A percentile compares a stretch with the other conserved stretches of the same genome.
Evolutionary conservation across 2,888 invertebrate genomes (phyloP).

Genomic region (Lapara coniferarum): DNA sequence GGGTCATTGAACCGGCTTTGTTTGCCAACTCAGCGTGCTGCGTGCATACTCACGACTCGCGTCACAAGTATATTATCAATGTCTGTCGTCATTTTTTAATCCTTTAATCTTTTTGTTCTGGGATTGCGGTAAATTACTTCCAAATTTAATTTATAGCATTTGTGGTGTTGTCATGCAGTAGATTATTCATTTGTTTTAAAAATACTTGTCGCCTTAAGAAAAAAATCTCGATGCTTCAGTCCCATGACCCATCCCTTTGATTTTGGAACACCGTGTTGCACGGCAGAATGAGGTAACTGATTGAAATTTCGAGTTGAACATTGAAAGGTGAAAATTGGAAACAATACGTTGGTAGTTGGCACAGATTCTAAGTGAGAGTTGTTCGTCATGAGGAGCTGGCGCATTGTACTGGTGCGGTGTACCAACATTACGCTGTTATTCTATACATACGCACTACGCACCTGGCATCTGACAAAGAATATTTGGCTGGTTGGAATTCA

Average conservation of each 20-base stretch:
- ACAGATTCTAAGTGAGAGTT: constrained; percentile 65
- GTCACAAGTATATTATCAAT: constrained; percentile 69
- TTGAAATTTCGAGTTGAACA: constrained; percentile 32
- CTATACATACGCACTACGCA: constrained; percentile 45
- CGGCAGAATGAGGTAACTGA: background rate
- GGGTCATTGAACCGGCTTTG: constrained; percentile 81
- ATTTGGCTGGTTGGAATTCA: background rate
- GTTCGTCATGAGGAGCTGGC: constrained; percentile 36
- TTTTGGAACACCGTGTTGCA: background rate
- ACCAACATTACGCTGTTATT: constrained; percentile 46
- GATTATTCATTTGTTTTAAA: background rate
- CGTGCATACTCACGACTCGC: constrained; percentile 65
- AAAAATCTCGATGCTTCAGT: too few species aligned
- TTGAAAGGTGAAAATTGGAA: constrained; percentile 35
- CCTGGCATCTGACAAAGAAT: constrained; percentile 31
- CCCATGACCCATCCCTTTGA: background rate
- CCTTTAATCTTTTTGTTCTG: background rate
- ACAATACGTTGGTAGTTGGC: constrained; percentile 57
- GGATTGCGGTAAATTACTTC: background rate
- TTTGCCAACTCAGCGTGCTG: constrained; percentile 82
- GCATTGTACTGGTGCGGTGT: constrained; percentile 48
- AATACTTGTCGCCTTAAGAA: background rate
- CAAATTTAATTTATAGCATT: background rate
- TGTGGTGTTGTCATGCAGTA: background rate
- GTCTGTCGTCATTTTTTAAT: constrained; percentile 43